Percentiles rank a stretch among this genome's conserved stretches.
Conservation (phyloP, 2,888 invertebrate genomes). For the Cheilosia vulpina region DNA sequence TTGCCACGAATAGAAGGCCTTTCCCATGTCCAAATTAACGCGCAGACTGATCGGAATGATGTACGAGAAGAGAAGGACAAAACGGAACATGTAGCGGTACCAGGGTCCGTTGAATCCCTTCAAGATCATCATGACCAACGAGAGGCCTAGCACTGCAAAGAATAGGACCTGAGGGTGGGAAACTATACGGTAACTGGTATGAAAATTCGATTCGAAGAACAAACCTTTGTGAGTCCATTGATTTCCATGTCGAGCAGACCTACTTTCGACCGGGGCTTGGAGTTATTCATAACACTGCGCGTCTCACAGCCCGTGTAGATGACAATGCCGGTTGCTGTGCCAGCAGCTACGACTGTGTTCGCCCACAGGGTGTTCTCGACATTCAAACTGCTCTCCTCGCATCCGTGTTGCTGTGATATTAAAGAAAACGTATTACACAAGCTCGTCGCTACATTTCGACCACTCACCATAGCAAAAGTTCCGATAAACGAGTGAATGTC, state of each 20-base stretch:
- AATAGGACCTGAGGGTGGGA: slow-evolving; percentile 88
- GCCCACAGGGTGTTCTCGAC: slow-evolving; percentile 99
- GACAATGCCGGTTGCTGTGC: slow-evolving; percentile 96
- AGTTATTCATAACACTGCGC: slow-evolving; percentile 99
- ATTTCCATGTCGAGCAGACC: slow-evolving; percentile 98
- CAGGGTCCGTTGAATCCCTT: slow-evolving; percentile 98
- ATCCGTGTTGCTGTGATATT: slow-evolving; percentile 81
- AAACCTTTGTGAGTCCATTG: slow-evolving; percentile 96
- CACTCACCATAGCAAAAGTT: slow-evolving; percentile 88
- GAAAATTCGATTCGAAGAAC: not conserved
- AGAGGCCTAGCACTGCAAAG: slow-evolving; percentile 93
- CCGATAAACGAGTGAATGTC: slow-evolving; percentile 99
- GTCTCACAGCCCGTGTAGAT: slow-evolving; percentile 98
- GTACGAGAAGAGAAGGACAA: slow-evolving; percentile 98
- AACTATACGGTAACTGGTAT: not conserved
- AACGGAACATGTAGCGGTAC: slow-evolving; percentile 98
- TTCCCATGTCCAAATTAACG: slow-evolving; percentile 99
- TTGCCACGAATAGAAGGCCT: slow-evolving; percentile 98
- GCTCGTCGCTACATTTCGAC: not conserved
- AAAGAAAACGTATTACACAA: not conserved
- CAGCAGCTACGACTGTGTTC: slow-evolving; percentile 98
- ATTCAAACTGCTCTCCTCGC: slow-evolving; percentile 92
- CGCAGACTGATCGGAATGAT: slow-evolving; percentile 99
- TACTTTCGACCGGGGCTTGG: slow-evolving; percentile 97
- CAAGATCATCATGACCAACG: slow-evolving; percentile 96